These are phyloP conservation scores for Drosophila lini DNA, from an alignment of 1,140 invertebrate species.

Conservation along the genomic window DNA sequence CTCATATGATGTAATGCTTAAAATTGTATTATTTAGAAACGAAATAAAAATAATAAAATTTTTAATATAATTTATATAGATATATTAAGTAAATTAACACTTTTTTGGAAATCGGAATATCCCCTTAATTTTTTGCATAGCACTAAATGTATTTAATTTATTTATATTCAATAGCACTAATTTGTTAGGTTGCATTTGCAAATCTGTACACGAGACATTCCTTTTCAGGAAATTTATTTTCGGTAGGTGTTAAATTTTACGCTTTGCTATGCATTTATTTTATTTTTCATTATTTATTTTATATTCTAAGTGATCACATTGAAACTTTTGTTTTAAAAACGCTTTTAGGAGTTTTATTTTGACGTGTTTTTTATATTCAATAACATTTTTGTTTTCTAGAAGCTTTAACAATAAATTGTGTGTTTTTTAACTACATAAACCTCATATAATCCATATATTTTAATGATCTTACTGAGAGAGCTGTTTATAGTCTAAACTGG, in stretches of 20 bases:
- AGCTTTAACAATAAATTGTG: conserved; percentile 65
- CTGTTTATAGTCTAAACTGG: background rate
- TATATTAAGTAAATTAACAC: conserved; percentile 33
- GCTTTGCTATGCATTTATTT: conserved; percentile 70
- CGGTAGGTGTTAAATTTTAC: conserved; percentile 24
- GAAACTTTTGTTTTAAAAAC: conserved; percentile 81
- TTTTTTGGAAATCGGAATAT: background rate
- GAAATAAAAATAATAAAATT: conserved; percentile 8
- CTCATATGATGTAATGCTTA: conserved; percentile 7
- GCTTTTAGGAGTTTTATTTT: conserved; percentile 59
- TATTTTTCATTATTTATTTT: conserved; percentile 5
- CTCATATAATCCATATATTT: conserved; percentile 15
- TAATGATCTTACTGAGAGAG: conserved; percentile 6
- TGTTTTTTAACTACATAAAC: conserved; percentile 55
- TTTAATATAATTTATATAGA: conserved; percentile 2
- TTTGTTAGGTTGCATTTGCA: conserved; percentile 26
- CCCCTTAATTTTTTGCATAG: conserved; percentile 9
- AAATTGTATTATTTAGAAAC: conserved; percentile 8
- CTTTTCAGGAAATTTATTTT: conserved; percentile 15
- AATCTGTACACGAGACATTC: conserved; percentile 18
- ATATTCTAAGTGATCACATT: conserved; percentile 82
- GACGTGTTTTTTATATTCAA: conserved; percentile 53
- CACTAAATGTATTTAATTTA: conserved; percentile 27
- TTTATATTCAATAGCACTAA: conserved; percentile 31
- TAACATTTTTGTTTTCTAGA: conserved; percentile 65